A percentile compares a stretch with the other conserved stretches of the same genome.
Conservation (phyloP, 2,888 invertebrate genomes). For the Adela reaumurella region DNA sequence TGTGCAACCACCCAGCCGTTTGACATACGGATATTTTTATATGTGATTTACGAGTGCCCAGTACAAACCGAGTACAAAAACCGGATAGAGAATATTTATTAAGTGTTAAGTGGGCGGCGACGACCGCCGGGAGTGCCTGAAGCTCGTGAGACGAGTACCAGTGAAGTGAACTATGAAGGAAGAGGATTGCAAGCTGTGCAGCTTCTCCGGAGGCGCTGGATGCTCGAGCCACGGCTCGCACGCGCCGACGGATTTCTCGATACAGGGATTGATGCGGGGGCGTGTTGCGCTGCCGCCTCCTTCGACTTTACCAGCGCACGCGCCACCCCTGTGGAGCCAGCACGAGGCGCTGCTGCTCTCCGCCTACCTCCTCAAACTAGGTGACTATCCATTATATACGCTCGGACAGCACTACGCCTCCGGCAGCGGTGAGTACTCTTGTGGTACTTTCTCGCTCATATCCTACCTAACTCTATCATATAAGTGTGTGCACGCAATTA, state of each 20-base stretch:
- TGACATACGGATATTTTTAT: constrained; percentile 44
- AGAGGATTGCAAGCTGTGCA: constrained; percentile 46
- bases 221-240: constrained; percentile 25
- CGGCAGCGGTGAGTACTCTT: constrained; percentile 5
- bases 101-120: background rate
- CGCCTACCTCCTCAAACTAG: constrained; percentile 54
- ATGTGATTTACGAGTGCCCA: constrained; percentile 55
- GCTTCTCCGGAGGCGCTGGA: constrained; percentile 39
- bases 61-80: constrained; percentile 58
- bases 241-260: constrained; percentile 40
- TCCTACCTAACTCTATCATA: no score
- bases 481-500: no score
- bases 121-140: background rate
- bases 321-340: constrained; percentile 34
- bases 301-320: constrained; percentile 26
- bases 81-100: constrained; percentile 33
- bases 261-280: constrained; percentile 39
- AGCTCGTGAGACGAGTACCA: background rate
- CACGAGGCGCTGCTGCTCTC: constrained; percentile 47
- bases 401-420: constrained; percentile 36
- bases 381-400: constrained; percentile 51
- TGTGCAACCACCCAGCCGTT: constrained; percentile 38
- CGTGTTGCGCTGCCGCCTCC: constrained; percentile 33
- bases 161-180: constrained; percentile 33
- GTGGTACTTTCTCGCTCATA: no score